Evolutionary conservation across 2,113 vertebrate species (phyloP).

Genomic region (Sylvilagus bachmani): DNA sequence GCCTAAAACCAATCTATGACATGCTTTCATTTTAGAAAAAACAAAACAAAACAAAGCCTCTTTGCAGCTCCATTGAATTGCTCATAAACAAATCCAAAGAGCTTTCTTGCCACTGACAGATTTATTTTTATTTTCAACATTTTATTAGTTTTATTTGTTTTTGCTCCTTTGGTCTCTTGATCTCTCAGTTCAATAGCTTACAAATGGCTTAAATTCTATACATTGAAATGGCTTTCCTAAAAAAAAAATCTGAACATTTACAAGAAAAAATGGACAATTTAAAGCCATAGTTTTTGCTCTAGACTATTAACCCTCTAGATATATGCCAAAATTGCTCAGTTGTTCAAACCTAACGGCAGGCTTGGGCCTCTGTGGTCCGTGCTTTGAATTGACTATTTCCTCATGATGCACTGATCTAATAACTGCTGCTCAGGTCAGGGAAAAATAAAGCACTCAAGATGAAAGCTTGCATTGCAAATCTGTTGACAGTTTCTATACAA

Average conservation of each 20-base stretch:
- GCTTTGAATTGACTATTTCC: slow-evolving; percentile 74
- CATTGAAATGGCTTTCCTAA: slow-evolving; percentile 38
- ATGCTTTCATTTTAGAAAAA: slow-evolving; percentile 4
- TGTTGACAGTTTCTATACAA: slow-evolving; percentile 61
- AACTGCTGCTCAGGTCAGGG: slow-evolving; percentile 57
- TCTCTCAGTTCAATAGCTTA: slow-evolving; percentile 61
- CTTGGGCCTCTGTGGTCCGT: background rate
- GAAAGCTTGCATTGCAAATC: slow-evolving; percentile 61
- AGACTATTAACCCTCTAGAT: slow-evolving; percentile 65
- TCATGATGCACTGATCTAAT: slow-evolving; percentile 74
- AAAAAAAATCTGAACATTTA: slow-evolving; percentile 61
- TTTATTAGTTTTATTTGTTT: slow-evolving; percentile 65
- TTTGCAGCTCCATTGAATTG: slow-evolving; percentile 48
- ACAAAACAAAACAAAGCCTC: background rate
- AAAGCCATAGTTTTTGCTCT: slow-evolving; percentile 50
- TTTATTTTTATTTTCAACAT: slow-evolving; percentile 70
- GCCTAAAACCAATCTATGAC: background rate
- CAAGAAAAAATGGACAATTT: slow-evolving; percentile 57
- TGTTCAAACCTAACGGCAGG: slow-evolving; percentile 68
- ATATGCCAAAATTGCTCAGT: slow-evolving; percentile 40
- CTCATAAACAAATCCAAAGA: slow-evolving; percentile 43
- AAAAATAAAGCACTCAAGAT: slow-evolving; percentile 70
- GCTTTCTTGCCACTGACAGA: slow-evolving; percentile 51
- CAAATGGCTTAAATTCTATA: slow-evolving; percentile 59
- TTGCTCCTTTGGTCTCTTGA: slow-evolving; percentile 62